Percentiles rank a stretch among this genome's conserved stretches.
These are phyloP conservation scores for Ashinkailepas kermadecensis DNA, from an alignment of 2,888 invertebrate genomes.

Conservation along the genomic window DNA sequence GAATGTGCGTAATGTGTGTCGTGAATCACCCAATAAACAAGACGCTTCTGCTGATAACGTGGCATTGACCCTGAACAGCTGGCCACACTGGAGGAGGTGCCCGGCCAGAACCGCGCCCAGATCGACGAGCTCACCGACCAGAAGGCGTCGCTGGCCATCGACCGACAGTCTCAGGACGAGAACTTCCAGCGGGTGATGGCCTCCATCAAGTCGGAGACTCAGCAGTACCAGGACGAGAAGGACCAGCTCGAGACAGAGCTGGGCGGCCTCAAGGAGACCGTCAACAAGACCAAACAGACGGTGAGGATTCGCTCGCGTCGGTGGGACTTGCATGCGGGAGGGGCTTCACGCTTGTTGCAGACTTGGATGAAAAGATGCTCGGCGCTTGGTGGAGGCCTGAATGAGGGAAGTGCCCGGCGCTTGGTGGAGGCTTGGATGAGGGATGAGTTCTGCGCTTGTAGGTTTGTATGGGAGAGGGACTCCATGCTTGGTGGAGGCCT, in stretches of 20 bases:
- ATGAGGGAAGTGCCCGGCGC: no score
- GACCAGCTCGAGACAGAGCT: constrained; percentile 60
- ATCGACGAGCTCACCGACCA: constrained; percentile 49
- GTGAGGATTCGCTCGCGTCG: constrained; percentile 34
- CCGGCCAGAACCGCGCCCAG: constrained; percentile 64
- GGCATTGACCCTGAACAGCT: constrained; percentile 44
- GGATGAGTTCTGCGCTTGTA: no score
- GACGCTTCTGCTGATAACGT: no score
- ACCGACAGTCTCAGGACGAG: constrained; percentile 47
- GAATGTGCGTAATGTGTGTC: no score
- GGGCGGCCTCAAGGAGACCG: constrained; percentile 58
- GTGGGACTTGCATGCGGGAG: no score
- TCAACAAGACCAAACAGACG: constrained; percentile 60
- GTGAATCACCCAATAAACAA: no score
- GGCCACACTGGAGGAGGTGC: constrained; percentile 55
- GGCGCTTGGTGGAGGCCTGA: no score
- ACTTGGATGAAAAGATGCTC: no score
- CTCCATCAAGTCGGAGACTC: constrained; percentile 58
- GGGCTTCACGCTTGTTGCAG: no score
- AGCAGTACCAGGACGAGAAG: constrained; percentile 61
- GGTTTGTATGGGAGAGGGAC: no score
- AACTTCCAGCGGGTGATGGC: constrained; percentile 48
- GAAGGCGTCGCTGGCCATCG: constrained; percentile 53
- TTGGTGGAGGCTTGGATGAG: no score
- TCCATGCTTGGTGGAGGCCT: no score